Conservation (phyloP, 2,888 invertebrate species). For the Junonia oenone region DNA sequence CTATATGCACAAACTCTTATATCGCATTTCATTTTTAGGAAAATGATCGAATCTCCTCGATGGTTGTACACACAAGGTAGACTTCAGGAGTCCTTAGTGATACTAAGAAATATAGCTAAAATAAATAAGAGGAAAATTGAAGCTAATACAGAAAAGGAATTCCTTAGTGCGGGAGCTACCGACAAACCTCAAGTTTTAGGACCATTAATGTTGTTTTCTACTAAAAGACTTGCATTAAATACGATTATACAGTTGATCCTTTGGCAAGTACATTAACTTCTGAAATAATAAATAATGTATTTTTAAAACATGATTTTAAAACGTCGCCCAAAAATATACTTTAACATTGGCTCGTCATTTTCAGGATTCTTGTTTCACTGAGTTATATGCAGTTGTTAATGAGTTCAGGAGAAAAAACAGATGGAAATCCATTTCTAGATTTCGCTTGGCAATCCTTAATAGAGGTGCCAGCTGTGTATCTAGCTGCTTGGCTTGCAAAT, state of each 20-base stretch:
- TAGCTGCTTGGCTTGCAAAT: slow-evolving; percentile 72
- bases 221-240: slow-evolving; percentile 74
- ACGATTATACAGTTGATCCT: slow-evolving; percentile 74
- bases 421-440: slow-evolving; percentile 83
- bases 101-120: slow-evolving; percentile 76
- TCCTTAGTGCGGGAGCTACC: slow-evolving; percentile 36
- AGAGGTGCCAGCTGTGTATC: slow-evolving; percentile 81
- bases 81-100: slow-evolving; percentile 61
- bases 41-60: slow-evolving; percentile 82
- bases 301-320: no score
- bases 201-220: slow-evolving; percentile 77
- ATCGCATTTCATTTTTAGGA: slow-evolving; percentile 55
- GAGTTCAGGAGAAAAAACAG: slow-evolving; percentile 70
- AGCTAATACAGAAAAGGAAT: slow-evolving; percentile 52
- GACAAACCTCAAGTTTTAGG: slow-evolving; percentile 65
- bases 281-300: no score
- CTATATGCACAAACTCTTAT: no score
- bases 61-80: slow-evolving; percentile 80
- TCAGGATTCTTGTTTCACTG: slow-evolving; percentile 70
- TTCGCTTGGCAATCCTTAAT: slow-evolving; percentile 81
- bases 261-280: slow-evolving; percentile 65
- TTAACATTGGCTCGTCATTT: no score
- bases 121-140: slow-evolving; percentile 70
- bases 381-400: slow-evolving; percentile 74
- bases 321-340: no score